Evolutionary conservation across 2,113 vertebrate genomes (phyloP).

Genomic region (Indri indri): DNA sequence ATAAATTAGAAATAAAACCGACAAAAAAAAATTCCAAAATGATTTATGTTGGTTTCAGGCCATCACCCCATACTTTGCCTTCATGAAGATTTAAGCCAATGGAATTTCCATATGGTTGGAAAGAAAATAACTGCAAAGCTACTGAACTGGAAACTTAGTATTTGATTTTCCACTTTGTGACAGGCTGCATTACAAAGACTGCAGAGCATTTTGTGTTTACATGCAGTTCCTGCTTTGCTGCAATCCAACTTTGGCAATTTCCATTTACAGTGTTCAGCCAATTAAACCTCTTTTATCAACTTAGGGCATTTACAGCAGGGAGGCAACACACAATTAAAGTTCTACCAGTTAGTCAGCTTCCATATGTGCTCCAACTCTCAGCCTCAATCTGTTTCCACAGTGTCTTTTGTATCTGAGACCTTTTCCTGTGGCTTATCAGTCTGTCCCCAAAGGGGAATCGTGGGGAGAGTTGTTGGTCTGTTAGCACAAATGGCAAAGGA

Average conservation of each 20-base stretch:
- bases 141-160: constrained; percentile 41
- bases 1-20: constrained; percentile 17
- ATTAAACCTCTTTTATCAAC: constrained; percentile 58
- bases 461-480: neutral
- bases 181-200: constrained; percentile 51
- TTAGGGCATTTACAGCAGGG: constrained; percentile 14
- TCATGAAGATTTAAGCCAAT: constrained; percentile 44
- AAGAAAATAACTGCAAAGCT: constrained; percentile 46
- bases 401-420: neutral
- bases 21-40: constrained; percentile 37
- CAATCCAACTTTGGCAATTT: constrained; percentile 19
- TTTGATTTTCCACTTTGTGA: constrained; percentile 55
- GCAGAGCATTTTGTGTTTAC: neutral
- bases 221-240: neutral
- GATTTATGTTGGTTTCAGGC: constrained; percentile 31
- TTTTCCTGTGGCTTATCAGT: constrained; percentile 58
- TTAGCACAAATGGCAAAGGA: neutral
- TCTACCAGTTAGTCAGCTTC: constrained; percentile 39
- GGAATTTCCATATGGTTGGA: constrained; percentile 42
- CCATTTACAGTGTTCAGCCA: constrained; percentile 32
- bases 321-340: constrained; percentile 31
- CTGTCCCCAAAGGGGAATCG: neutral
- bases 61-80: neutral
- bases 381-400: constrained; percentile 30
- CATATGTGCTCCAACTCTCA: neutral